A percentile compares a stretch with the other conserved stretches of the same genome.
Conservation (phyloP, 2,888 invertebrate genomes). For the Lagria hirta region DNA sequence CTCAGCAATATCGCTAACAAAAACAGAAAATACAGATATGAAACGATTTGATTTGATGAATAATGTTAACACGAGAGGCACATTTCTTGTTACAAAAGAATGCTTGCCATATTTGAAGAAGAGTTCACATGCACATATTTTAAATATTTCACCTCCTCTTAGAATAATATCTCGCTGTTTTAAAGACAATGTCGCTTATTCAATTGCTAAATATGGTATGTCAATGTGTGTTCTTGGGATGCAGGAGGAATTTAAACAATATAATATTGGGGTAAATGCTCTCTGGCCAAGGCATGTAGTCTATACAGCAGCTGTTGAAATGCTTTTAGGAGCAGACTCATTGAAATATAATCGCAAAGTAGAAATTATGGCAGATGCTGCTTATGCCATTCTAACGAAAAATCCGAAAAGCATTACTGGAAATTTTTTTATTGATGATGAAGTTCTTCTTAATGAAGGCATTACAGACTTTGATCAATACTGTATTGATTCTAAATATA, state of each 20-base stretch:
- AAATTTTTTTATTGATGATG: constrained; percentile 91
- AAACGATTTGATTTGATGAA: constrained; percentile 97
- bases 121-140: constrained; percentile 87
- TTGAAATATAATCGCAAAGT: constrained; percentile 71
- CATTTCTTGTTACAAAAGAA: constrained; percentile 90
- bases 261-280: constrained; percentile 90
- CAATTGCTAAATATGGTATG: constrained; percentile 99
- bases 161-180: constrained; percentile 91
- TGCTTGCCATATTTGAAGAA: constrained; percentile 87
- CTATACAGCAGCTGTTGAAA: constrained; percentile 89
- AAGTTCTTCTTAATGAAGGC: constrained; percentile 76
- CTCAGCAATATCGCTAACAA: constrained; percentile 86
- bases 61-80: constrained; percentile 90
- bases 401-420: constrained; percentile 81
- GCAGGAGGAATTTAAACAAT: constrained; percentile 86
- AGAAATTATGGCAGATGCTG: constrained; percentile 88
- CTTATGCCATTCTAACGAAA: constrained; percentile 77
- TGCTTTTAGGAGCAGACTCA: constrained; percentile 72
- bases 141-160: constrained; percentile 93
- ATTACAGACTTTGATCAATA: constrained; percentile 83
- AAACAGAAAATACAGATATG: constrained; percentile 85
- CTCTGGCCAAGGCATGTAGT: constrained; percentile 97
- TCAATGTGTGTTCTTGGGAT: constrained; percentile 97
- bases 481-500: constrained; percentile 72
- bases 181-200: constrained; percentile 89